Percentiles rank a stretch among this genome's conserved stretches.
phyloP scores from a whole-genome alignment of 2,113 vertebrate genomes.

The Montifringilla adamsi region DNA sequence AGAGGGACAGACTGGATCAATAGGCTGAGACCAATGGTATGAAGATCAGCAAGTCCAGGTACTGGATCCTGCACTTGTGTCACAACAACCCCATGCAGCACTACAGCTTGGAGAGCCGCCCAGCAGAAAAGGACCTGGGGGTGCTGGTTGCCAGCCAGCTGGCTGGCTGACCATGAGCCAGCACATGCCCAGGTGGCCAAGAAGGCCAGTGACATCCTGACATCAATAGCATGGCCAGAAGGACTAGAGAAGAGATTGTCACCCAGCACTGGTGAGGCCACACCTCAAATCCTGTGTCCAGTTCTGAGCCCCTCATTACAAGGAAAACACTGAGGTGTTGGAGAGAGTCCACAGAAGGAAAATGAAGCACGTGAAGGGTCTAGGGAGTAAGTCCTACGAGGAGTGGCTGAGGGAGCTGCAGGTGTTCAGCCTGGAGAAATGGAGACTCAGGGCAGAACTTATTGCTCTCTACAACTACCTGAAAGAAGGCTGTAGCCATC shows the following conservation, averaged over 20 bases:
- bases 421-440: background rate
- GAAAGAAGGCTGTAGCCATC: background rate
- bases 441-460: background rate
- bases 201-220: background rate
- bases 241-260: background rate
- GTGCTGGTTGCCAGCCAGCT: fast-evolving
- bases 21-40: background rate
- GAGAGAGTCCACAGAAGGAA: background rate
- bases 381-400: background rate
- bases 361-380: fast-evolving
- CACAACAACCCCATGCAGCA: background rate
- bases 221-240: fast-evolving
- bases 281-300: background rate
- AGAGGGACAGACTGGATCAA: background rate
- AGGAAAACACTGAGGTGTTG: background rate
- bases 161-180: background rate
- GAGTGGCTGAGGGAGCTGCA: background rate
- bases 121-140: background rate
- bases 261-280: background rate
- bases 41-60: background rate
- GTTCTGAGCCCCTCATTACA: background rate
- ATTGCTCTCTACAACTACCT: background rate
- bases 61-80: background rate
- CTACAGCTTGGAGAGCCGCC: background rate
- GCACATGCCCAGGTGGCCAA: background rate